phyloP scores from a whole-genome alignment of 2,888 invertebrate genomes.

The Diloba caeruleocephala region DNA sequence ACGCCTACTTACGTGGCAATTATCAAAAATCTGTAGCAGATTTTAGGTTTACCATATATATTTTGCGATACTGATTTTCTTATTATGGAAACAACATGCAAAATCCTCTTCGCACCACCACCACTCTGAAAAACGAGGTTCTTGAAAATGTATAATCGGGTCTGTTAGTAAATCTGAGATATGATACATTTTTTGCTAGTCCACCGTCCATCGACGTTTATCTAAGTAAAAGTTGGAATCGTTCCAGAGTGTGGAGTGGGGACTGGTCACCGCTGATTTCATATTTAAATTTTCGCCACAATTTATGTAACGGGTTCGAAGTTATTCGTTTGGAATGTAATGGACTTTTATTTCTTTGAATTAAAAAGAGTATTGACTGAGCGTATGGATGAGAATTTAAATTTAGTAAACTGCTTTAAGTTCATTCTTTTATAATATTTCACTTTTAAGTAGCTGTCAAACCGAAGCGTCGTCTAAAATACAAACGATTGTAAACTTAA shows the following conservation, averaged over 20 bases:
- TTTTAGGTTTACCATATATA: too few relatives aligned
- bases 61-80: too few relatives aligned
- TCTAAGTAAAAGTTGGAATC: slow-evolving; percentile 59
- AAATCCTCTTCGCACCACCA: slow-evolving; percentile 6
- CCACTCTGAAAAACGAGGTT: slow-evolving; percentile 23
- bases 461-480: too few relatives aligned
- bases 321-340: slow-evolving; percentile 12
- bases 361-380: neutral
- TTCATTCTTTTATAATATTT: too few relatives aligned
- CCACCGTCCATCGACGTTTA: slow-evolving; percentile 56
- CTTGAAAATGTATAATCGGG: slow-evolving; percentile 42
- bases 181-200: slow-evolving; percentile 58
- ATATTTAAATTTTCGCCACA: slow-evolving; percentile 56
- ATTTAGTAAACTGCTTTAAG: too few relatives aligned
- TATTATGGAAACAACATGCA: neutral
- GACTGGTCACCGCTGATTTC: slow-evolving; percentile 56
- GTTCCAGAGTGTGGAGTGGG: slow-evolving; percentile 58
- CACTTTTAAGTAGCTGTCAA: too few relatives aligned
- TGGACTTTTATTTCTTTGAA: slow-evolving; percentile 1
- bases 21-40: too few relatives aligned
- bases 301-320: slow-evolving; percentile 31
- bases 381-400: too few relatives aligned
- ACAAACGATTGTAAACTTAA: too few relatives aligned
- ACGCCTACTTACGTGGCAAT: too few relatives aligned
- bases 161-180: slow-evolving; percentile 40